Evolutionary conservation across 1,140 invertebrate genomes (phyloP).

Genomic region (Trachymyrmex cornetzi): DNA sequence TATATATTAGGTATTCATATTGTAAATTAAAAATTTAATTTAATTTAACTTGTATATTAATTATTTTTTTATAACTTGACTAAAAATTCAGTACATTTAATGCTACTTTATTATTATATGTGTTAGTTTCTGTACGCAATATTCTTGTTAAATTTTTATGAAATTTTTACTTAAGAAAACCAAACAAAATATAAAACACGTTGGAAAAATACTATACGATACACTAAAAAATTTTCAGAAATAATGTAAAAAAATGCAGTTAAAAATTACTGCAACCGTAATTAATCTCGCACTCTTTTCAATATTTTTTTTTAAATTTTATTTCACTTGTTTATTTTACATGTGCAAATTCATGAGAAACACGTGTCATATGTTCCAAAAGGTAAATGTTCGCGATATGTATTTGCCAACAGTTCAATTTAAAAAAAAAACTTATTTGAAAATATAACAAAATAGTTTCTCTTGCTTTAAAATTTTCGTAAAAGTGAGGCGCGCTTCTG

Average conservation of each 20-base stretch:
- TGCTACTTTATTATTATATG: not conserved
- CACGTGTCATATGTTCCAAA: not conserved
- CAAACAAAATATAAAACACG: not conserved
- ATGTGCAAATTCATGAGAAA: not conserved
- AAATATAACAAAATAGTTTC: constrained; percentile 16
- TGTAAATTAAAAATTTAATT: too few species aligned
- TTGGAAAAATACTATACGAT: not conserved
- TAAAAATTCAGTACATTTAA: not conserved
- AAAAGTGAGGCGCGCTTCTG: not conserved
- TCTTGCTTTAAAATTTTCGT: constrained; percentile 39
- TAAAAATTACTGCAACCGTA: constrained; percentile 7
- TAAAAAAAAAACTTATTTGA: constrained; percentile 1
- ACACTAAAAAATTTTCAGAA: constrained; percentile 5
- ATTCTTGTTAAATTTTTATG: not conserved
- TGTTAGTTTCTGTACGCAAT: too few species aligned
- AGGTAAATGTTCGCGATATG: constrained; percentile 13
- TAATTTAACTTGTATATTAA: not conserved
- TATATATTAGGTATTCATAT: too few species aligned
- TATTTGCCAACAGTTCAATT: not conserved
- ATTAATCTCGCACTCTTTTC: not conserved
- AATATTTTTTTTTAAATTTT: not conserved
- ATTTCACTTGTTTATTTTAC: not conserved
- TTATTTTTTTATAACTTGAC: not conserved
- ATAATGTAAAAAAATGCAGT: constrained; percentile 1
- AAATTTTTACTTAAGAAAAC: not conserved